Percentiles rank a stretch among this genome's conserved stretches.
These are phyloP conservation scores for Rhyacophila evoluta DNA, from an alignment of 2,888 invertebrate species.

Conservation along the genomic window DNA sequence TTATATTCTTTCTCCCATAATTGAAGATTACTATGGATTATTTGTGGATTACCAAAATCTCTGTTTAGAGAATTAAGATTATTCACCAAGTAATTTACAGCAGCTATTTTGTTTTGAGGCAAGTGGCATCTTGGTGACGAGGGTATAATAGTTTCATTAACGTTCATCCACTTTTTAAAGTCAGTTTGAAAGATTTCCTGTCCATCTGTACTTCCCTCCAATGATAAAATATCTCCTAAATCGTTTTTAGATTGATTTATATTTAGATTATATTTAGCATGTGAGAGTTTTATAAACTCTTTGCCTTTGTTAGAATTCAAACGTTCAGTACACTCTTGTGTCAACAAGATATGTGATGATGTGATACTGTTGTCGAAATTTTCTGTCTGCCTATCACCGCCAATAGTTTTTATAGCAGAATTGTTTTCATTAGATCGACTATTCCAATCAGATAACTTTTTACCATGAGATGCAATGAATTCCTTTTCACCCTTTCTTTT, in stretches of 20 bases:
- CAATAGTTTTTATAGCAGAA: neutral
- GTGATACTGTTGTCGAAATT: too few species aligned
- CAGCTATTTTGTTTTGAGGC: slow-evolving; percentile 62
- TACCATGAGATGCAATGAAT: neutral
- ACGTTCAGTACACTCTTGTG: neutral
- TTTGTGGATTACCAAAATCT: slow-evolving; percentile 67
- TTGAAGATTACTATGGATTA: neutral
- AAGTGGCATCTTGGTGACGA: slow-evolving; percentile 54
- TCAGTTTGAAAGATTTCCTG: slow-evolving; percentile 39
- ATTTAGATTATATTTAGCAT: neutral
- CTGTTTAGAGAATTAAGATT: slow-evolving; percentile 63
- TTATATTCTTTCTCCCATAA: slow-evolving; percentile 63
- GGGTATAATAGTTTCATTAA: neutral
- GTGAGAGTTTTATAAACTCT: neutral
- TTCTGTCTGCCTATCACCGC: too few species aligned
- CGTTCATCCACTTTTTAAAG: slow-evolving; percentile 37
- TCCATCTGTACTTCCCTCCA: slow-evolving; percentile 29
- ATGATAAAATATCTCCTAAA: neutral
- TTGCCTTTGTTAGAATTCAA: neutral
- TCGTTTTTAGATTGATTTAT: neutral
- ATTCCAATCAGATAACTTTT: neutral
- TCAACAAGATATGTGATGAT: neutral
- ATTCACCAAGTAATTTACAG: slow-evolving; percentile 60
- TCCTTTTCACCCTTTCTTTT: slow-evolving; percentile 60
- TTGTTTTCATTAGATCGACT: neutral